Base-by-base conservation (phyloP, 1,140 invertebrate species). In the Pseudomyrmex sp. region DNA sequence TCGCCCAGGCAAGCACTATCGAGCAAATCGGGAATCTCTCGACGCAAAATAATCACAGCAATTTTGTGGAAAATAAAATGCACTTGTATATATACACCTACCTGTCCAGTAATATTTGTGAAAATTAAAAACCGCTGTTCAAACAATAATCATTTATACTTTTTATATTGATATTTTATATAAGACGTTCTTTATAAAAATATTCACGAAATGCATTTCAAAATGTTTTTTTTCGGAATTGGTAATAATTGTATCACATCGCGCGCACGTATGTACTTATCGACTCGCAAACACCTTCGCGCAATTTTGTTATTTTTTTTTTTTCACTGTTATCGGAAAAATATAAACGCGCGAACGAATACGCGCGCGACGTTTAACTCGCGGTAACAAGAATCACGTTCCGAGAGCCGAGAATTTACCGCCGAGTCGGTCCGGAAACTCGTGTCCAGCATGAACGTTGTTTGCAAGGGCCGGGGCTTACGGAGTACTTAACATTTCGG, bases 401-500 rank as follows among this genome's bases (percentile, higher is more conserved):
- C 54, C 4, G 5, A 18, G 15, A n/a, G n/a, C 66, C 35, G 66
- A 61, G 76, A 80, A 80, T 80, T 80, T 72, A 70, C 20, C 50
- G 50, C 12, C 50, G 50, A 13, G 18, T 54, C 50, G 66, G 35
- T 59, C 18, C 18, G 56, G 66, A 44, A 69, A 56, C 61, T 75
- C 58, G 70, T 72, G 65, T 80, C 65, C 15, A 35, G 79, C 72
- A 58, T 75, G 58, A 63, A 54, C 59, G 26, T 58, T 74, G 79
- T 82, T 82, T 75, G 79, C 46, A 48, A 74, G 18, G 56, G n/a
- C 50, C n/a, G n/a, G n/a, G 61, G 72, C 72, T 82, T 82, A 82
- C 58, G 52, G 58, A 58, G 58, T 75, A 82, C 79, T 75, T 80
- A 82, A 75, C 68, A 82, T 82, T 82, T 82, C 79, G 59, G 23